These are phyloP conservation scores for Neria commutata DNA, from an alignment of 2,888 invertebrate species.

Conservation along the genomic window DNA sequence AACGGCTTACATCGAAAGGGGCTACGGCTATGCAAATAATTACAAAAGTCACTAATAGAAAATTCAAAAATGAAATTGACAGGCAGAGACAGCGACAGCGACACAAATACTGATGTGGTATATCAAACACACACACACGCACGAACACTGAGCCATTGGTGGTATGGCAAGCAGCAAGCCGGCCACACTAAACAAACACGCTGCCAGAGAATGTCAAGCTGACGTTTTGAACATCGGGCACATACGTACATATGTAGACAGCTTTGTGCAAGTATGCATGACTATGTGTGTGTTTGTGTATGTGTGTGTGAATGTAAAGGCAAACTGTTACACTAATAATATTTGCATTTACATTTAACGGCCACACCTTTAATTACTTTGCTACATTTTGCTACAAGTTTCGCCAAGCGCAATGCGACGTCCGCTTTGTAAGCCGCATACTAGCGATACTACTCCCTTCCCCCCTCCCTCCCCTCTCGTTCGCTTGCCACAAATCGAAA, in stretches of 20 bases:
- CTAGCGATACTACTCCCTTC: too few relatives aligned
- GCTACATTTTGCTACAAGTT: conserved; percentile 26
- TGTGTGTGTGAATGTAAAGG: conserved; percentile 20
- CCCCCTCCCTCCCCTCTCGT: too few relatives aligned
- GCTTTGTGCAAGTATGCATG: too few relatives aligned
- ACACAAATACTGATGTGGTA: too few relatives aligned
- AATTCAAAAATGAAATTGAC: conserved; percentile 13
- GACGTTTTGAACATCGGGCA: not conserved
- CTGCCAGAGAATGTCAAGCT: conserved; percentile 11
- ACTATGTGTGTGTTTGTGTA: conserved; percentile 4
- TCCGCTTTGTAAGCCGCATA: too few relatives aligned
- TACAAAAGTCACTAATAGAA: conserved; percentile 10
- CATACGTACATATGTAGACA: conserved; percentile 3
- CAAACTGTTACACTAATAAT: conserved; percentile 36
- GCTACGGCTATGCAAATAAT: conserved; percentile 10
- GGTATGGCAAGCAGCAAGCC: not conserved
- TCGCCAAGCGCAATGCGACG: too few relatives aligned
- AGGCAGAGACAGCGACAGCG: conserved; percentile 10
- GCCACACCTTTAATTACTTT: conserved; percentile 41
- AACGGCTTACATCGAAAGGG: not conserved
- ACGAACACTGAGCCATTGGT: not conserved
- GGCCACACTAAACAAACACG: not conserved
- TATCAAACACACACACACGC: not conserved
- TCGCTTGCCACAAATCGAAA: not conserved
- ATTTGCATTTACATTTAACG: conserved; percentile 40